Base-by-base conservation (phyloP, 2,888 invertebrate genomes). In the Ditylenchus weischeri region DNA sequence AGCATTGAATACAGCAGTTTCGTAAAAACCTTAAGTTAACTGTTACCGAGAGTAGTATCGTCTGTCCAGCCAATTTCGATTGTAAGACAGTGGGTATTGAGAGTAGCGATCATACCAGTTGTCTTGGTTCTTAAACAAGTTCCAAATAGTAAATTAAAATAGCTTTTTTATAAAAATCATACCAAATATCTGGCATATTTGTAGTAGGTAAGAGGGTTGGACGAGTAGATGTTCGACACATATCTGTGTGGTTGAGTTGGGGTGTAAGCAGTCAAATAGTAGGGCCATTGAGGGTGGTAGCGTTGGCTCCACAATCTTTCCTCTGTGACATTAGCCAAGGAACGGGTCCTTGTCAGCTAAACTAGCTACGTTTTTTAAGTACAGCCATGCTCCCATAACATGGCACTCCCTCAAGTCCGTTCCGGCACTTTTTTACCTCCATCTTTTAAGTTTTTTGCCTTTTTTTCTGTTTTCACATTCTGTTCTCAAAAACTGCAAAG, bases 71-170 rank as follows among this genome's bases (percentile, higher is more conserved):
- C 54, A 54, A 18, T 54, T 29, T 11, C 23, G 54, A 54, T 29
- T 54, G 54, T 54, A 54, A 29, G 54, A 54, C 21, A 29, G 54
- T 23, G 54, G 54, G 54, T 54, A 54, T 54, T 29, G 21, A 21
- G 54, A 54, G 54, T 54, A 54, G 29, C 54, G 54, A 54, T 54
- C 54, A 29, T 54, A 54, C 54, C 54, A 54, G n/a, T 54, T 54
- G 54, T 54, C 21, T 21, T 29, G 29, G 29, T 54, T 54, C 54
- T 54, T 7, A 54, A 54, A 54, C 1, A 4, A 29, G 13, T 15
- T 54, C 1, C 11, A 18, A 54, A 1, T 10, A 13, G 43, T 54
- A 54, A 54, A 50, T 50, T 50, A 5, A 54, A 54, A 13, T 11
- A 54, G 8, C 5, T 6, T 10, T 54, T 23, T 54, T 54, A 29